These are phyloP conservation scores for Etheostoma perlongum DNA, from an alignment of 2,797 vertebrate species.

Conservation along the genomic window DNA sequence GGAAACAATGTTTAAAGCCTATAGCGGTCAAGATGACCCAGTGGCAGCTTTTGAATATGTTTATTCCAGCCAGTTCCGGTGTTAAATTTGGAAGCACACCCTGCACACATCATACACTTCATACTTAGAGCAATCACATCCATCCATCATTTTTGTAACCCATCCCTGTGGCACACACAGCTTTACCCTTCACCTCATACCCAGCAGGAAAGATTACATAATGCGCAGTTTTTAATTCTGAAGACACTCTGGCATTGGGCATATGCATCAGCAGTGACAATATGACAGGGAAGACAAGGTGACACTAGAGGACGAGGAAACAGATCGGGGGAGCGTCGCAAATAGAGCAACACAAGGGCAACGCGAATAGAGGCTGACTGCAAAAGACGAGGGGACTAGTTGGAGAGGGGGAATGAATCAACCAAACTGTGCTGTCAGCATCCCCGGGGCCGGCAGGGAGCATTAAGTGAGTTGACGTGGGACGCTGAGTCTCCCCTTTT, in stretches of 20 bases:
- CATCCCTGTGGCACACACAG: constrained; percentile 29
- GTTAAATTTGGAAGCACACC: constrained; percentile 19
- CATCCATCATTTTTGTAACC: constrained; percentile 41
- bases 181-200: constrained; percentile 46
- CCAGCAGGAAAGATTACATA: constrained; percentile 42
- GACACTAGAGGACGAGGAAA: constrained; percentile 57
- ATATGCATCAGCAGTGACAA: constrained; percentile 56
- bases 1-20: neutral
- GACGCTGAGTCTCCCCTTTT: constrained; percentile 66
- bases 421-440: constrained; percentile 81
- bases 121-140: constrained; percentile 34
- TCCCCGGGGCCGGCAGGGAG: constrained; percentile 72
- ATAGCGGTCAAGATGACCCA: neutral
- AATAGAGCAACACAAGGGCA: constrained; percentile 62
- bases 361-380: constrained; percentile 64
- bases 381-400: constrained; percentile 59
- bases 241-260: constrained; percentile 31
- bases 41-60: constrained; percentile 8
- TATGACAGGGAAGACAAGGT: constrained; percentile 67
- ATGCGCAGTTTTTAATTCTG: constrained; percentile 18
- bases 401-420: constrained; percentile 69
- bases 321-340: constrained; percentile 33
- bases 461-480: constrained; percentile 75
- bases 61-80: constrained; percentile 2
- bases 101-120: constrained; percentile 15